Evolutionary conservation across 2,888 invertebrate genomes (phyloP).

Genomic region (Unio delphinus): DNA sequence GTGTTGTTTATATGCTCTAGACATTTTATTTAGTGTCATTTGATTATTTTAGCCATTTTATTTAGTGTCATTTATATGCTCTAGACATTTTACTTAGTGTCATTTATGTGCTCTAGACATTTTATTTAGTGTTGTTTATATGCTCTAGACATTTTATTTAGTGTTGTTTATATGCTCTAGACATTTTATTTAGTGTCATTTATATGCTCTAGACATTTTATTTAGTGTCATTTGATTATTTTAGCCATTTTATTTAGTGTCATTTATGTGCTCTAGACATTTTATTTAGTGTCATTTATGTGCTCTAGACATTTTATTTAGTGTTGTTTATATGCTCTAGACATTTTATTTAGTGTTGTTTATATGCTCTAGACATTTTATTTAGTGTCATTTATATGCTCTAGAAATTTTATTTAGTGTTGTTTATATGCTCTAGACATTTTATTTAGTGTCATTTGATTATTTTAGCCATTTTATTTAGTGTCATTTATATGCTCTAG

Average conservation of each 20-base stretch:
- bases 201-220: background rate
- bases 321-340: background rate
- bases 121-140: background rate
- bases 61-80: constrained; percentile 46
- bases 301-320: constrained; percentile 75
- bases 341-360: background rate
- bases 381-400: background rate
- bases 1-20: background rate
- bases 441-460: too few species aligned
- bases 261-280: background rate
- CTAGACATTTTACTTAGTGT: constrained; percentile 74
- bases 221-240: too few species aligned
- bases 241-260: background rate
- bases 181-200: background rate
- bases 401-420: background rate
- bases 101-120: background rate
- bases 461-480: too few species aligned
- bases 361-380: background rate
- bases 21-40: background rate
- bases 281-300: constrained; percentile 7
- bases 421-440: too few species aligned
- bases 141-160: background rate
- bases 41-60: background rate
- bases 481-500: background rate
- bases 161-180: background rate